A percentile compares a stretch with the other conserved stretches of the same genome.
Evolutionary conservation across 92 coral and sea anemone genomes (phyloP).

Genomic region (Actinostola sp.): DNA sequence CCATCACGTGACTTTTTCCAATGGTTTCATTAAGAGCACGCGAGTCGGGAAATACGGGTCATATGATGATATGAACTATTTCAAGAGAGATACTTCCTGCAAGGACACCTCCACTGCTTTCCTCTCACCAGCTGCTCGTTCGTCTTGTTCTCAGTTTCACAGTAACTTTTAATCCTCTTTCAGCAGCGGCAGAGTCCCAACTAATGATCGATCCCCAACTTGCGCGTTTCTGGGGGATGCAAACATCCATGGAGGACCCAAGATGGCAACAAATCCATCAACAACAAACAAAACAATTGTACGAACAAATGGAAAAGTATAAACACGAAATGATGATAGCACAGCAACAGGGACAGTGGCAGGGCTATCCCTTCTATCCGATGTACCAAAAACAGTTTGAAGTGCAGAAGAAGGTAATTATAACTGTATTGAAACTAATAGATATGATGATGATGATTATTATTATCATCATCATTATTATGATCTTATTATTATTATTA

Average conservation of each 20-base stretch:
- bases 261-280: conserved; percentile 80
- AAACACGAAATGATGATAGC: conserved; percentile 43
- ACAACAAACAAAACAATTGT: conserved; percentile 62
- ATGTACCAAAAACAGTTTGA: conserved; percentile 43
- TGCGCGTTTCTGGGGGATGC: conserved; percentile 57
- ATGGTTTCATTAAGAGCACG: too few species aligned
- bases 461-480: too few species aligned
- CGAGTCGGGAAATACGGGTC: too few species aligned
- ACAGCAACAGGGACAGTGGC: conserved; percentile 36
- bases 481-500: too few species aligned
- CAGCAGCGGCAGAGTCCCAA: conserved; percentile 26
- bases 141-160: too few species aligned
- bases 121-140: too few species aligned
- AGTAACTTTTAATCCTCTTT: not conserved
- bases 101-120: too few species aligned
- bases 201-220: conserved; percentile 56
- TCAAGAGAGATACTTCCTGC: too few species aligned
- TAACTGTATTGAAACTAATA: too few species aligned
- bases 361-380: conserved; percentile 15
- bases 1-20: too few species aligned
- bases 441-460: too few species aligned
- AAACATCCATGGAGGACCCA: conserved; percentile 65
- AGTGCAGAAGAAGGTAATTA: conserved; percentile 29
- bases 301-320: conserved; percentile 63
- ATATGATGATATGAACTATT: too few species aligned